These are phyloP conservation scores for Brenthis ino DNA, from an alignment of 2,888 invertebrate genomes.

Conservation along the genomic window DNA sequence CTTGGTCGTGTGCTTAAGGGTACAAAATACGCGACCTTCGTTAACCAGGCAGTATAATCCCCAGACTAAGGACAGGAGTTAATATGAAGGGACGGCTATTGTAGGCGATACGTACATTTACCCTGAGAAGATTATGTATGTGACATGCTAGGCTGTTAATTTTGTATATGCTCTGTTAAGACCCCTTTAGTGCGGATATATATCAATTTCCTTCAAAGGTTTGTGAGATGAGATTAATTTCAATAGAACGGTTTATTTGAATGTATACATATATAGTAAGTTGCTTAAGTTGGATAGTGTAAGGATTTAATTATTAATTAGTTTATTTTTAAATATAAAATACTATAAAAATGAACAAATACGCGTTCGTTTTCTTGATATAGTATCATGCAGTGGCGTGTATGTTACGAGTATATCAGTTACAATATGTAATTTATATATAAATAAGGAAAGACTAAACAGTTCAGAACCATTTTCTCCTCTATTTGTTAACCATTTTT, in stretches of 20 bases:
- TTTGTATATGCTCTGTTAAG: conserved; percentile 59
- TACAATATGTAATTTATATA: too few relatives aligned
- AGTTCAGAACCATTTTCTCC: too few relatives aligned
- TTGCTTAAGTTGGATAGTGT: neutral
- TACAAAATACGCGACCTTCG: conserved; percentile 48
- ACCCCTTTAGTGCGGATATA: conserved; percentile 41
- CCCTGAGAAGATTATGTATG: conserved; percentile 65
- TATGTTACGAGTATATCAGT: too few relatives aligned
- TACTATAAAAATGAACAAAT: too few relatives aligned
- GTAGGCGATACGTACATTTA: conserved; percentile 67
- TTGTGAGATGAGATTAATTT: conserved; percentile 30
- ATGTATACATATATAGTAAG: neutral
- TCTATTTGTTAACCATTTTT: too few relatives aligned
- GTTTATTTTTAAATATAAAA: too few relatives aligned
- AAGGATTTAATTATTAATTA: too few relatives aligned
- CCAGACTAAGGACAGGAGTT: conserved; percentile 56
- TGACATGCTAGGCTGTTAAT: conserved; percentile 64
- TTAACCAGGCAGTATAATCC: conserved; percentile 62
- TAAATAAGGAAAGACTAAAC: too few relatives aligned
- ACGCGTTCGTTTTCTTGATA: too few relatives aligned
- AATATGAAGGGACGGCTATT: conserved; percentile 72
- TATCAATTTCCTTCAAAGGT: conserved; percentile 39
- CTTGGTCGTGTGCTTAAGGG: conserved; percentile 52
- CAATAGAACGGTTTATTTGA: conserved; percentile 11
- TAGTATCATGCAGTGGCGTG: too few relatives aligned